Conservation (phyloP, 1,140 invertebrate genomes). For the Zaprionus gabonicus region DNA sequence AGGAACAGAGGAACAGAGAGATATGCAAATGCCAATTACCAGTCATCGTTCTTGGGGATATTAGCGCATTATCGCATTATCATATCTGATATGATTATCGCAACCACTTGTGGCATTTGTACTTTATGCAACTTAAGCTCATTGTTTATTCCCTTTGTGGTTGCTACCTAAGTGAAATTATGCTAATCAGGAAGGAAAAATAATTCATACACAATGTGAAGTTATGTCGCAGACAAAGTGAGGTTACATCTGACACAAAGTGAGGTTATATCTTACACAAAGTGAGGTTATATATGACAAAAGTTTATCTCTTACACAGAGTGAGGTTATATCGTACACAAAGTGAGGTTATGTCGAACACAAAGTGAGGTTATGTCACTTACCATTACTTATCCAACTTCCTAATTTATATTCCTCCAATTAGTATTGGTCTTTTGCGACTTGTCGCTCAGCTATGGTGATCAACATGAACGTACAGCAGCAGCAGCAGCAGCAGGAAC, state of each 20-base stretch:
- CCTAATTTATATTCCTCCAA: background rate
- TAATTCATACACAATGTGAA: too few relatives aligned
- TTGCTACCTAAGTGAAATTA: background rate
- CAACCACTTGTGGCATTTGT: slow-evolving; percentile 4
- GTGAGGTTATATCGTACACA: too few relatives aligned
- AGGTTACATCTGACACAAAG: too few relatives aligned
- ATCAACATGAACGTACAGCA: slow-evolving; percentile 31
- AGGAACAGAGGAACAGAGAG: too few relatives aligned
- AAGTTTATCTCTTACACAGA: too few relatives aligned
- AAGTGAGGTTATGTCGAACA: background rate
- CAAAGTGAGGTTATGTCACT: slow-evolving; percentile 3
- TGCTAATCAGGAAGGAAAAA: background rate
- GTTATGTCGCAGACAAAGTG: too few relatives aligned
- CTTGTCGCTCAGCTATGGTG: slow-evolving; percentile 32
- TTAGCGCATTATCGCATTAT: slow-evolving; percentile 2
- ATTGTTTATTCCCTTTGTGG: background rate
- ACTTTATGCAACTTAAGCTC: background rate
- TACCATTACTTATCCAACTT: background rate
- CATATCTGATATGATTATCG: background rate
- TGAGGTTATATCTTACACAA: too few relatives aligned
- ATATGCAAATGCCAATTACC: background rate
- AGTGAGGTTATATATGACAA: too few relatives aligned
- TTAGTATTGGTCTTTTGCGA: slow-evolving; percentile 27
- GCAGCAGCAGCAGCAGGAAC: slow-evolving; percentile 8
- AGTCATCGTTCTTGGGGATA: background rate